Evolutionary conservation across 2,888 invertebrate species (phyloP).

Genomic region (Eurytoma californica): DNA sequence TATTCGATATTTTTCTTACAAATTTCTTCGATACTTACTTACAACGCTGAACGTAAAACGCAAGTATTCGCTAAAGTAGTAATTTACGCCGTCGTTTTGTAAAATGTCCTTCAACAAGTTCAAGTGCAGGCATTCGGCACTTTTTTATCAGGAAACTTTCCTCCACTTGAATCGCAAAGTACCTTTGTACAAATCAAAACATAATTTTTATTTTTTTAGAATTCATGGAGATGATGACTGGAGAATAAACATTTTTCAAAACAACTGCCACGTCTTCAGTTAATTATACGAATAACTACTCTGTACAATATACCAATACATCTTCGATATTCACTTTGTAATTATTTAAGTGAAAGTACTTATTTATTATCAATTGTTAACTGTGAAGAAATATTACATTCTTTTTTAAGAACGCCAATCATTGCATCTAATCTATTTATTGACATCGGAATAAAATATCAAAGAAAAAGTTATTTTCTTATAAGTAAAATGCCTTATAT

Average conservation of each 20-base stretch:
- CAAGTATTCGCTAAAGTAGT: too few species aligned
- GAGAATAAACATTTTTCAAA: slow-evolving; percentile 79
- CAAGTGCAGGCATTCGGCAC: too few species aligned
- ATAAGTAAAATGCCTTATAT: background rate
- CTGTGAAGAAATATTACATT: background rate
- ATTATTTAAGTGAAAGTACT: background rate
- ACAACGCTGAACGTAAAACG: too few species aligned
- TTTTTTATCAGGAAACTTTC: too few species aligned
- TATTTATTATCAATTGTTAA: slow-evolving; percentile 14
- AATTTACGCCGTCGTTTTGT: too few species aligned
- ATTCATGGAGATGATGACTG: slow-evolving; percentile 97
- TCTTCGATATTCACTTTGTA: slow-evolving; percentile 24
- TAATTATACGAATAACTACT: background rate
- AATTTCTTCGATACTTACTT: too few species aligned
- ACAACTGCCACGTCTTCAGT: background rate
- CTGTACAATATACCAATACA: background rate
- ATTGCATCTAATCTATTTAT: slow-evolving; percentile 4
- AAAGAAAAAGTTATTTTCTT: slow-evolving; percentile 32
- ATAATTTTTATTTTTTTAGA: slow-evolving; percentile 76
- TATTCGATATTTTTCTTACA: too few species aligned
- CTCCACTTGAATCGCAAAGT: too few species aligned
- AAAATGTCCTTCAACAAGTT: too few species aligned
- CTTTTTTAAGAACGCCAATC: background rate
- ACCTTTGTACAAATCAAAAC: too few species aligned
- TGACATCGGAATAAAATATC: slow-evolving; percentile 32